Base-by-base conservation (phyloP, 1,140 invertebrate genomes). In the Uloborus diversus region DNA sequence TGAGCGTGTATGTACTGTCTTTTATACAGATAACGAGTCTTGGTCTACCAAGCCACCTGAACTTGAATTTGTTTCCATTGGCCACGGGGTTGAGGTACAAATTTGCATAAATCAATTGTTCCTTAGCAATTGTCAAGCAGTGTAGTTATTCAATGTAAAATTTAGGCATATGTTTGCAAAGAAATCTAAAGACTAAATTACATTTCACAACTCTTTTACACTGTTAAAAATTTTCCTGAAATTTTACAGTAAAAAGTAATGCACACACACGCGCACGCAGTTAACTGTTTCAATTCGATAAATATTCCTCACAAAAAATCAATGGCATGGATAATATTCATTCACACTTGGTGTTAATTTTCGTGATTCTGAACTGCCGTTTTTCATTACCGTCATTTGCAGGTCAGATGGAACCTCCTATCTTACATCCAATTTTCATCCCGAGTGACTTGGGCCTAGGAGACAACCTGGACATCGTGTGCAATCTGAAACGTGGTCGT, bases 401-500 rank as follows among this genome's bases (percentile, higher is more conserved):
- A n/a, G 20, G 47, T 1, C 1, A 3, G 14, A 56, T 42, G 42
- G 70, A 62, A 25, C 14, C 27, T n/a, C 73, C 73, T 4, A 33
- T 78, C n/a, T 35, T 78, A 20, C 53, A 78, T 65, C 73, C 73
- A 9, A 51, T 78, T 4, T 0, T 65, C n/a, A 37, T 56, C 2
- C 73, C 73, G 32, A 42, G 61, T n/a, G 42, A 65, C 28, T 17
- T 66, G 23, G 73, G 61, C 17, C 1, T 78, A 17, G 73, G 73
- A 17, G 73, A 78, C 20, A 65, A 37, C 9, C 33, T 33, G 11
- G 73, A 66, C 17, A 25, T 78, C 4, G 35, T 62, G 9, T 78
- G 73, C n/a, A 78, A n/a, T 28, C 28, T 78, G 4, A 78, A 78
- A 57, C 23, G 73, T 65, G 73, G 73, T n/a, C 65, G 30, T 7